Conservation (phyloP, 2,888 invertebrate species). For the Nebria brevicollis region DNA sequence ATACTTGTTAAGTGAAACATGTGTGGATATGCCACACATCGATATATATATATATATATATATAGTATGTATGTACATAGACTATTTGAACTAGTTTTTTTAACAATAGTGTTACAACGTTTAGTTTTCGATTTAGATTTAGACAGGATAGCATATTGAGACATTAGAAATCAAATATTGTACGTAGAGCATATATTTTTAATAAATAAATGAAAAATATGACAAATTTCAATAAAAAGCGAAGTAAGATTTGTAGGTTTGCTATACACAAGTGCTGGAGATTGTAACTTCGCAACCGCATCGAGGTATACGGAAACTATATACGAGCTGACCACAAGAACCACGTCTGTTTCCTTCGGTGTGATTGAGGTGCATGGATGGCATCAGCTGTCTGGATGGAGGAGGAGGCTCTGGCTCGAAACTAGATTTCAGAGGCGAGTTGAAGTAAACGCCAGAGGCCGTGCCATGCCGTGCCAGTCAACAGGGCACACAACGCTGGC, state of each 20-base stretch:
- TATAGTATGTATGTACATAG: background rate
- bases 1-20: slow-evolving; percentile 16
- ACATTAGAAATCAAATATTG: too few species aligned
- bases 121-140: too few species aligned
- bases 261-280: background rate
- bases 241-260: background rate
- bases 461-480: slow-evolving; percentile 17
- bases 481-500: slow-evolving; percentile 4
- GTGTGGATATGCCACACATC: background rate
- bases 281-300: slow-evolving; percentile 8
- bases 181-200: too few species aligned
- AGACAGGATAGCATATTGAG: too few species aligned
- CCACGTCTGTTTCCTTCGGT: background rate
- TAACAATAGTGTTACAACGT: too few species aligned
- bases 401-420: slow-evolving; percentile 12
- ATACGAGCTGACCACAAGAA: slow-evolving; percentile 7
- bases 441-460: slow-evolving; percentile 33
- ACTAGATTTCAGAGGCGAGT: slow-evolving; percentile 23
- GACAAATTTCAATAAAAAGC: background rate
- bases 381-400: slow-evolving; percentile 16
- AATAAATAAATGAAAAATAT: too few species aligned
- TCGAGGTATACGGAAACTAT: slow-evolving; percentile 12
- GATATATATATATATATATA: background rate
- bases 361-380: background rate
- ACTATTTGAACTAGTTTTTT: background rate